Base-by-base conservation (phyloP, 1,140 invertebrate species). In the Asbolus verrucosus region DNA sequence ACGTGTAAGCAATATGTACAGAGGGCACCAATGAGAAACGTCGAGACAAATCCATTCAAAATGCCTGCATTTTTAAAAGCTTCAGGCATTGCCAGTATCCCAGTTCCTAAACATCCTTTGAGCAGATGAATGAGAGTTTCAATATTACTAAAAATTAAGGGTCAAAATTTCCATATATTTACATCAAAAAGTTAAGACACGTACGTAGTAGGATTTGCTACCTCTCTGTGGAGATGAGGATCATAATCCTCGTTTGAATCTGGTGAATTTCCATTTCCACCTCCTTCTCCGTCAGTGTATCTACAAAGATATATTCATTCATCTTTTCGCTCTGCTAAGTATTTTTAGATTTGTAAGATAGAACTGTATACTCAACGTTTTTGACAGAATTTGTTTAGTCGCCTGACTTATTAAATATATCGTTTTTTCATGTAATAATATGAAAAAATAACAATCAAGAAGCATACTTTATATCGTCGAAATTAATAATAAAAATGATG, bases 51-150 rank as follows among this genome's bases (percentile, higher is more conserved):
- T 5, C 88, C 88, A 69, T 88, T 87, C 46, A 86, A 79, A 70
- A 91, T 84, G n/a, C 91, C 91, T 2, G 90, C 83, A 75, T 91
- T 86, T 62, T 86, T 85, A 72, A 92, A 88, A 11, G 91, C 90
- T 74, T 87, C 83, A 19, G 91, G 90, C 87, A 92, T 91, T 4
- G 91, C 91, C 66, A 92, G 79, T 65, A 92, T 90, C 3, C 91
- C 91, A 0, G 90, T 92, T 9, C 91, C 91, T 60, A 92, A 83
- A 74, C 90, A 90, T 39, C 87, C 88, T 79, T 90, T 90, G 24
- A 90, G 76, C 15, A 91, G 77, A 78, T 90, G 88, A 30, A 90
- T 84, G 15, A 90, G 81, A 0, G 89, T 90, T 73, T 89, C 87
- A 6, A 78, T 81, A 81, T 89, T 88, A 21, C 87, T 89, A 70